These are phyloP conservation scores for Bos indicus DNA, from an alignment of 2,113 vertebrate species.

Conservation along the genomic window DNA sequence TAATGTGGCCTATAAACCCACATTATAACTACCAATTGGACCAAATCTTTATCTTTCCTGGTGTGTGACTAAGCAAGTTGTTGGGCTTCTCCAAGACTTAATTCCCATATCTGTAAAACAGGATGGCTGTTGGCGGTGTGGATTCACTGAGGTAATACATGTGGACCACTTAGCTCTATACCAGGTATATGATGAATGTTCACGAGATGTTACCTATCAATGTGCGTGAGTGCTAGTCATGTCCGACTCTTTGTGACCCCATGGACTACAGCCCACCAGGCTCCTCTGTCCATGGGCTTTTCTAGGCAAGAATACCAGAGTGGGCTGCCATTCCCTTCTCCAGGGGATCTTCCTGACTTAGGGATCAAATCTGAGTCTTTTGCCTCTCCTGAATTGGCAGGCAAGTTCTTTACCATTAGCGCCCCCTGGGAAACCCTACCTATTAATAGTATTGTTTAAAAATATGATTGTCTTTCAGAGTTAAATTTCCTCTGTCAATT, in stretches of 20 bases:
- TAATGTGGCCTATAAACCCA: background rate
- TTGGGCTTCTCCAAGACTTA: background rate
- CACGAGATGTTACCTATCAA: background rate
- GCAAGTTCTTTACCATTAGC: background rate
- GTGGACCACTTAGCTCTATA: background rate
- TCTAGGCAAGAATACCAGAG: background rate
- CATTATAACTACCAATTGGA: background rate
- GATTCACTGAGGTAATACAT: background rate
- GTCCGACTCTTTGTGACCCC: background rate
- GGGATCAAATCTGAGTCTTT: background rate
- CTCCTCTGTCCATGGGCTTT: background rate
- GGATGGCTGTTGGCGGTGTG: background rate
- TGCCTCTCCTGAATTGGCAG: background rate
- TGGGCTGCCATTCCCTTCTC: background rate
- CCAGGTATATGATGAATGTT: background rate
- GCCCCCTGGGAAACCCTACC: background rate
- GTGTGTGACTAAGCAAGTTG: background rate
- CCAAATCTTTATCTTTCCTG: background rate
- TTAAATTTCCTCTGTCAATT: background rate
- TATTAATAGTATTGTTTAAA: background rate
- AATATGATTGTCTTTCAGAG: background rate
- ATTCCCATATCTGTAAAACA: background rate
- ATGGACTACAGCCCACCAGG: background rate
- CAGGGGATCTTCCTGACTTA: background rate
- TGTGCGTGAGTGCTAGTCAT: rapidly evolving